Evolutionary conservation across 2,888 invertebrate species (phyloP), one percentile per base, ranked within the genome.

Genomic region (Argynnis bischoffii): DNA sequence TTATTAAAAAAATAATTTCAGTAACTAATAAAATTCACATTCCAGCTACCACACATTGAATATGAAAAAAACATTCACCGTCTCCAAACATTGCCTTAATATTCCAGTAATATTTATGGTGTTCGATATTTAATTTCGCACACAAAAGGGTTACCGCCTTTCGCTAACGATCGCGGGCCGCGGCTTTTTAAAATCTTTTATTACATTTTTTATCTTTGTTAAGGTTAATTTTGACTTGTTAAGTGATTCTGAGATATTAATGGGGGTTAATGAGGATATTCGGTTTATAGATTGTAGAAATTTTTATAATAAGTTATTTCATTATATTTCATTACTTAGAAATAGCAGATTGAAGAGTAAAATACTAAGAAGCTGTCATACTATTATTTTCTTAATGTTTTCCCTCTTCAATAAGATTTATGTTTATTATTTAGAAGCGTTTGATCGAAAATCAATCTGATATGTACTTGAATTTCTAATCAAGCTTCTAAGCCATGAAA

Each of bases 191-290:
- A 77, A 75, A 74, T 79, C 80, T 80, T 83, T 83, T 82, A 78
- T 78, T 75, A 73, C 73, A 75, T 81, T 83, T 83, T 82, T 66
- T 63, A 57, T 46, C n/a, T 53, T 46, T 56, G 53, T 54, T 57
- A 66, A 63, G 63, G 65, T 64, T 68, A 70, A 67, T 67, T 63
- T 63, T 71, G 79, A 78, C 80, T 85, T 83, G 87, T 86, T 88
- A 86, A 87, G 85, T 88, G 86, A 88, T 88, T 86, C 77, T 69
- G 70, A 68, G 75, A 83, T 84, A 87, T 87, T 86, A 86, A 88
- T 87, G 86, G 78, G 69, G 69, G 78, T 80, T 85, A 85, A 87
- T 87, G 86, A 84, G 82, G 61, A 76, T 59, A n/a, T 48, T 48
- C n/a, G 48, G 47, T n/a, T 51, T 21, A 51, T 35, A 35, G 6